Percentiles rank a stretch among this genome's conserved stretches.
Evolutionary conservation across 2,888 invertebrate genomes (phyloP).

Genomic region (Osmoderma eremita): DNA sequence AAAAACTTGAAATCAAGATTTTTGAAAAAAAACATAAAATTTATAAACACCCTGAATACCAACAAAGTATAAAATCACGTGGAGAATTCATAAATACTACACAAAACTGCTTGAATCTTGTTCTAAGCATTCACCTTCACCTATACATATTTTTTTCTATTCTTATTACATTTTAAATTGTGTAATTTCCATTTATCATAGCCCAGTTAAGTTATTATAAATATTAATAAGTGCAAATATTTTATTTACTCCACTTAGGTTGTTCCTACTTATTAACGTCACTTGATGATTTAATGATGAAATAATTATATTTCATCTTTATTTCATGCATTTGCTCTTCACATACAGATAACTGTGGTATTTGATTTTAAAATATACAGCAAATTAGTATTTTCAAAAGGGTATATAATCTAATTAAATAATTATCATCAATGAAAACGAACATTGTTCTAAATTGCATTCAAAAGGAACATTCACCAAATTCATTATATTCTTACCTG

Average conservation of each 20-base stretch:
- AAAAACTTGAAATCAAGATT: no score
- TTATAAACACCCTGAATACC: no score
- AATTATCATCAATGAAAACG: background rate
- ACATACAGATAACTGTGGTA: background rate
- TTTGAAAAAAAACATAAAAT: no score
- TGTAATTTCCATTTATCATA: no score
- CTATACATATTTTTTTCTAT: background rate
- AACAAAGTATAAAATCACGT: no score
- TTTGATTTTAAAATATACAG: constrained; percentile 25
- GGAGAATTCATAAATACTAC: no score
- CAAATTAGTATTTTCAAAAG: background rate
- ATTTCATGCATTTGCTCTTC: constrained; percentile 42
- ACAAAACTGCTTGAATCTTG: no score
- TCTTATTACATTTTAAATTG: background rate
- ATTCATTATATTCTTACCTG: constrained; percentile 51
- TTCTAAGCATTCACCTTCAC: no score
- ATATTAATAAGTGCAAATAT: no score
- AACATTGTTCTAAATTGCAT: constrained; percentile 8
- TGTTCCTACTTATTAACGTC: background rate
- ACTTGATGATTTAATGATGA: constrained; percentile 1
- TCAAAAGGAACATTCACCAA: background rate
- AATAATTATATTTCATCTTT: background rate
- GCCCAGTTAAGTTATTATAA: no score
- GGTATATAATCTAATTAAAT: background rate
- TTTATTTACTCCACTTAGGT: background rate